Conservation (phyloP, 2,797 vertebrate species). For the Alauda arvensis region DNA sequence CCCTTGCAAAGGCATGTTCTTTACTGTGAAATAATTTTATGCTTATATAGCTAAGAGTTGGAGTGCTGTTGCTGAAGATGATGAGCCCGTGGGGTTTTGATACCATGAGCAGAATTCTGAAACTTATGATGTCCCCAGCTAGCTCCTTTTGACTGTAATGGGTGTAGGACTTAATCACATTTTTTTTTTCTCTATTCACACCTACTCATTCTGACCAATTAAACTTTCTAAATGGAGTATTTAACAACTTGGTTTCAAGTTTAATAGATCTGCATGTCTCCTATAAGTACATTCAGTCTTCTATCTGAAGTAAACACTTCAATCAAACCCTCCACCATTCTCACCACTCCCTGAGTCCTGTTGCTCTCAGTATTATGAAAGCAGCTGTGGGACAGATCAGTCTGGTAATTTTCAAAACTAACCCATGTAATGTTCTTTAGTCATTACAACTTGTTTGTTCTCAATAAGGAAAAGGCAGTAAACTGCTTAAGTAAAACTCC, state of each 20-base stretch:
- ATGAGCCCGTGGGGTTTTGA: not conserved
- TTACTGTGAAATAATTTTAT: not conserved
- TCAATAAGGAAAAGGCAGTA: not conserved
- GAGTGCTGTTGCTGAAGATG: not conserved
- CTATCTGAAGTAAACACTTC: not conserved
- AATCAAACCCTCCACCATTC: not conserved
- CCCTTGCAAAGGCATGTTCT: not conserved
- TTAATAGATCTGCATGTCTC: not conserved
- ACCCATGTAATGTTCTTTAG: not conserved
- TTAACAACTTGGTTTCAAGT: constrained; percentile 10
- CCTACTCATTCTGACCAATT: not conserved
- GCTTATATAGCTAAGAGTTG: not conserved
- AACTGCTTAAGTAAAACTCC: not conserved
- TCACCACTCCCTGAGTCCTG: not conserved
- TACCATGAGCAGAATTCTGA: not conserved
- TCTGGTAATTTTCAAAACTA: not conserved
- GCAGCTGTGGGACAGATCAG: not conserved
- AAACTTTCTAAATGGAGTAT: not conserved
- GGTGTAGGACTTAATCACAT: not conserved
- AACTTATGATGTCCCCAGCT: not conserved
- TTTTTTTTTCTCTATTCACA: not conserved
- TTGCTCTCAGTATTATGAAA: not conserved
- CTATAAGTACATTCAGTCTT: not conserved
- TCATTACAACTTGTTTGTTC: constrained; percentile 9
- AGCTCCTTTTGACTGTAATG: not conserved